These are phyloP conservation scores for Pterocles burchelli DNA, from an alignment of 2,113 vertebrate species.

Conservation along the genomic window DNA sequence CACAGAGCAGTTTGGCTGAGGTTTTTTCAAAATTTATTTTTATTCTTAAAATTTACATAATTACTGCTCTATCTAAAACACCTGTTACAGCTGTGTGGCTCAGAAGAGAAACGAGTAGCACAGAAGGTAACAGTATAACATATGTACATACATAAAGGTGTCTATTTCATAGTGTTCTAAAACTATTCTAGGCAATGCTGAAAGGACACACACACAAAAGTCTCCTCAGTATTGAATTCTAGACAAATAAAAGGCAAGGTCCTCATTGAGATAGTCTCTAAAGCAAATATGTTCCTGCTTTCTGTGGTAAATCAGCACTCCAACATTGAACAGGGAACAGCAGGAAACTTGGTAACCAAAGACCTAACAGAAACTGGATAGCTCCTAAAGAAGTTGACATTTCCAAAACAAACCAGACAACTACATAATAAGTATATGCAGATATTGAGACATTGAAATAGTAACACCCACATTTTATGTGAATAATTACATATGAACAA, in stretches of 20 bases:
- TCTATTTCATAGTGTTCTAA: not conserved
- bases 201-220: not conserved
- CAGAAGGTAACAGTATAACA: not conserved
- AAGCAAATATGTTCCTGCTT: not conserved
- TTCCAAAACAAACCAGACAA: not conserved
- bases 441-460: not conserved
- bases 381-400: not conserved
- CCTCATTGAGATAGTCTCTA: not conserved
- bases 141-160: not conserved
- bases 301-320: not conserved
- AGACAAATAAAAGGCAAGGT: not conserved
- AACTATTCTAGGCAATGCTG: not conserved
- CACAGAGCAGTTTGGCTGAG: not conserved
- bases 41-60: not conserved
- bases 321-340: not conserved
- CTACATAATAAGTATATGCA: not conserved
- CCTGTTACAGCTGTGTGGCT: not conserved
- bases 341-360: not conserved
- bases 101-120: not conserved
- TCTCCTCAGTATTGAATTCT: not conserved
- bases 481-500: not conserved
- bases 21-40: constrained; percentile 11
- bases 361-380: not conserved
- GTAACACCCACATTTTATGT: not conserved
- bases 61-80: not conserved